Conservation (phyloP, 92 coral and sea anemone genomes). For the Umimayanthus chanpuru region DNA sequence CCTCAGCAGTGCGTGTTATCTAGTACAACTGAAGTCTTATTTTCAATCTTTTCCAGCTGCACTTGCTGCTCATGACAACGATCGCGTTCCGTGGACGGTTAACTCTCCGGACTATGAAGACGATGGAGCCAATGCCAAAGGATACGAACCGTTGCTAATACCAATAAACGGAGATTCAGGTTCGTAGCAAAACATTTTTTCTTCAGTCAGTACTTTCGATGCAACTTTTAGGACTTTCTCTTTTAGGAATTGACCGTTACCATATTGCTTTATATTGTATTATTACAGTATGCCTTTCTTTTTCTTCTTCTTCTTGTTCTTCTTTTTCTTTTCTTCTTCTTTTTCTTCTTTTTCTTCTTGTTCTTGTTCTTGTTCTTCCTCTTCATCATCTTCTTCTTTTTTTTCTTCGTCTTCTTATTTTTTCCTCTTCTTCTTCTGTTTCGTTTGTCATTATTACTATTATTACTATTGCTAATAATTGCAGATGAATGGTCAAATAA, state of each 20-base stretch:
- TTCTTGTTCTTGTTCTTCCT: no score
- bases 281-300: no score
- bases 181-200: background rate
- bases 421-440: no score
- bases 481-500: background rate
- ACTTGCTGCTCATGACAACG: background rate
- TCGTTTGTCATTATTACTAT: no score
- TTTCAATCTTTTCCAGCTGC: constrained; percentile 3
- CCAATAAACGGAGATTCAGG: constrained; percentile 14
- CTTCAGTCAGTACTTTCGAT: background rate
- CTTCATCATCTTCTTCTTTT: no score
- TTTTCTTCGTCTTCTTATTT: no score
- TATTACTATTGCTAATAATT: background rate
- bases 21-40: background rate
- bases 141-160: constrained; percentile 7
- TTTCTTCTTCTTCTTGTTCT: no score
- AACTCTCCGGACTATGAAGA: background rate
- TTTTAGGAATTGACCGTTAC: background rate
- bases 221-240: background rate
- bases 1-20: no score
- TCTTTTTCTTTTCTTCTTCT: no score
- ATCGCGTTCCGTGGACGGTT: background rate
- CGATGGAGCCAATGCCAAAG: background rate
- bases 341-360: no score
- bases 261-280: no score